These are phyloP conservation scores for Calosoma granatense DNA, from an alignment of 1,140 invertebrate genomes.

Conservation along the genomic window DNA sequence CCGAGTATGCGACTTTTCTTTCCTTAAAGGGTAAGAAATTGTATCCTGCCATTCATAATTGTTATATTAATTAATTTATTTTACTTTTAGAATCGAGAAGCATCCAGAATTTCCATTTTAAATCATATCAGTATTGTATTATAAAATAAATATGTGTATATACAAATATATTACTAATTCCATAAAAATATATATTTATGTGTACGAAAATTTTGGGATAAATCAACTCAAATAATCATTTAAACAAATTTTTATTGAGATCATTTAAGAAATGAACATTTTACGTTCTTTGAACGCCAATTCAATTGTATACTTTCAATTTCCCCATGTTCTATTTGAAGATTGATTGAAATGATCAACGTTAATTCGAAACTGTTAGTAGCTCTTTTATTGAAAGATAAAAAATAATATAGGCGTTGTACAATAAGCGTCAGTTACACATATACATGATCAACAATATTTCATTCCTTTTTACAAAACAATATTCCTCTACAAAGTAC, in stretches of 20 bases:
- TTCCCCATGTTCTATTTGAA: too few species aligned
- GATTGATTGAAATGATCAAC: too few species aligned
- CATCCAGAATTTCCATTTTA: constrained; percentile 54
- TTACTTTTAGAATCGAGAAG: constrained; percentile 45
- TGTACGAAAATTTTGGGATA: constrained; percentile 2
- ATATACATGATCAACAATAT: too few species aligned
- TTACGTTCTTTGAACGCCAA: too few species aligned
- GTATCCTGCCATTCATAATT: constrained; percentile 4
- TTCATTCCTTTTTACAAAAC: too few species aligned
- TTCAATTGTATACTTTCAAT: too few species aligned
- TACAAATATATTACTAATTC: background rate
- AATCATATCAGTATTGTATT: background rate
- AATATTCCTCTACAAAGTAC: too few species aligned
- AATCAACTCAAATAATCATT: constrained; percentile 27
- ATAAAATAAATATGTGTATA: background rate
- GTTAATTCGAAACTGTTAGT: too few species aligned
- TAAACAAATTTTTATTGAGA: constrained; percentile 31
- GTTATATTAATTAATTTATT: constrained; percentile 7
- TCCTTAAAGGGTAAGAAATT: constrained; percentile 20
- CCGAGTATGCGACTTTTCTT: constrained; percentile 51
- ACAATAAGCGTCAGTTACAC: too few species aligned
- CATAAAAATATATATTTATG: background rate
- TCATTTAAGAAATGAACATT: too few species aligned
- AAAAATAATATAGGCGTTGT: too few species aligned
- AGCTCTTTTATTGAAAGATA: too few species aligned